Base-by-base conservation (phyloP, 2,888 invertebrate genomes). In the Tupiocoris notatus region DNA sequence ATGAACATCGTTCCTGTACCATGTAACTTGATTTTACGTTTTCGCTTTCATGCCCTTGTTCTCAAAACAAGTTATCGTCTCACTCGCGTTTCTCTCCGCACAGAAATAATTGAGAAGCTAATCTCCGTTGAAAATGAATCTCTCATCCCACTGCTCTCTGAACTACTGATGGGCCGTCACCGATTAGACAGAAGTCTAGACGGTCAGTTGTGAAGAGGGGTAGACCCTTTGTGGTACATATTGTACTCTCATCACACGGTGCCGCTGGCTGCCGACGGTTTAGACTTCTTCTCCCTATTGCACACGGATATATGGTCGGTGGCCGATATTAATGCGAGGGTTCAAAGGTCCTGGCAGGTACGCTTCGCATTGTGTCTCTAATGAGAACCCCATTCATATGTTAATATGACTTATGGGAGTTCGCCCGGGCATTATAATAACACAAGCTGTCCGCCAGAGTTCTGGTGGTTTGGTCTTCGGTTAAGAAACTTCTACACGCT, bases 281-380 rank as follows among this genome's bases (percentile, higher is more conserved):
- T n/a, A n/a, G 9, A 9, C 58, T 68, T 22, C 59, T 59, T 16
- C 25, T 59, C 17, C 57, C 58, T 59, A 39, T 39, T 39, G 12
- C 12, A 39, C 39, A 39, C 3, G 12, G 39, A 39, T 39, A 39
- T 39, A 39, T 39, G 39, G 39, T 39, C 3, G 18, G 12, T 2
- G 70, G 18, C 57, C 61, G 70, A 70, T 70, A 70, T 70, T 70
- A 70, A 70, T 70, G 70, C 70, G 39, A 25, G 21, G 63, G 73
- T 73, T 73, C 73, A 73, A 63, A 73, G 73, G 73, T 73, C 73
- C 22, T 70, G 54, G 73, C 73, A 73, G 73, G 73, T 73, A 73
- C 57, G 25, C 39, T 20, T 21, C 62, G 73, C 73, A 73, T 73
- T 73, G 73, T 73, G 62, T 39, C 63, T 25, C 17, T 73, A 73